Base-by-base conservation (phyloP, 1,140 invertebrate genomes). In the Drosophila dunni region DNA sequence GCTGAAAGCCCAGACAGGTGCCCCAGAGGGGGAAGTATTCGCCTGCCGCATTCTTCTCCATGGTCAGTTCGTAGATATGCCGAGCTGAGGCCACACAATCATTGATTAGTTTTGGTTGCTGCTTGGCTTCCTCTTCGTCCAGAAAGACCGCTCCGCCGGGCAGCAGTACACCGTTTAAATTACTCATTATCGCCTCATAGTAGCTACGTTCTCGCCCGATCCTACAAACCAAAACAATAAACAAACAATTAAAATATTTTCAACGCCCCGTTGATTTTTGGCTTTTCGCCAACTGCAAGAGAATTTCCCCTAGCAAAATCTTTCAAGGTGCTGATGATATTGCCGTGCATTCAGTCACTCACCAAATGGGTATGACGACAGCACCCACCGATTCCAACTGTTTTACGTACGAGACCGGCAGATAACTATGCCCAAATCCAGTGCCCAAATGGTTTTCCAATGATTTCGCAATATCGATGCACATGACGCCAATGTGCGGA, bases 1-100 rank as follows among this genome's bases (percentile, higher is more conserved):
- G 89, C 91, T 98, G 96, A 88, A 98, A 97, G 11, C 97, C 97
- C 7, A 98, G 93, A 90, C 98, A 98, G 3, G 96, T 98, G 1
- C 97, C 97, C 93, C 97, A 96, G 20, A 98, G 90, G 0, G 97
- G 97, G 86, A 98, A 98, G 81, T 95, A 95, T 66, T 95, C 94
- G 1, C 95, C 95, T 0, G 93, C 91, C 7, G 94, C 79, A 93
- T 95, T 97, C 9, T 95, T 97, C 13, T 95, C 91, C 75, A 94
- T 78, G 40, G 94, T 92, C 48, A 95, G 93, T n/a, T 95, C 94
- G 68, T 93, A 94, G 58, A 98, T 95, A 45, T 29, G 53, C 80
- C 93, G 81, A 96, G 96, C 67, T 94, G 91, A 93, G 65, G 93
- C 91, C 1, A 95, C 96, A 50, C 79, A 82, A 15, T 89, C 74